These are phyloP conservation scores for Eleutherodactylus coqui DNA, from an alignment of 2,797 vertebrate species.

Conservation along the genomic window DNA sequence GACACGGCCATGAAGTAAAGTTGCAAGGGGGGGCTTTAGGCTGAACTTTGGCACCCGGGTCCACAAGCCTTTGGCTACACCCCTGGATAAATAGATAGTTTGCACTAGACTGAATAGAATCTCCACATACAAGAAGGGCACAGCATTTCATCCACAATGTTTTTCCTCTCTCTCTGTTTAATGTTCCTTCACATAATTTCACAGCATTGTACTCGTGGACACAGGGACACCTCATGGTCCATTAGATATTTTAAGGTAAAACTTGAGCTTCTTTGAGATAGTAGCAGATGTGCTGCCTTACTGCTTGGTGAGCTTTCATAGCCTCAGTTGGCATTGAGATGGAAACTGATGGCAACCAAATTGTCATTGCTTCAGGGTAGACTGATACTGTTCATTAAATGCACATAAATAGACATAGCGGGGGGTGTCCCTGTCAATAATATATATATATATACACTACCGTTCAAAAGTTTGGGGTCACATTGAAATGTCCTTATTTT, in stretches of 20 bases:
- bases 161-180: background rate
- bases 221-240: slow-evolving; percentile 16
- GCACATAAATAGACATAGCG: slow-evolving; percentile 36
- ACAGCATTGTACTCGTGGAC: slow-evolving; percentile 8
- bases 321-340: background rate
- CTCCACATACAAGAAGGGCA: background rate
- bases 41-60: no score
- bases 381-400: slow-evolving; percentile 44
- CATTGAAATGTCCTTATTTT: no score
- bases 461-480: no score
- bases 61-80: no score
- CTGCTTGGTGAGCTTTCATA: slow-evolving; percentile 35
- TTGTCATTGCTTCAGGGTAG: slow-evolving; percentile 46
- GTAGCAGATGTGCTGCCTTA: background rate
- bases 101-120: no score
- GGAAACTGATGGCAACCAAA: slow-evolving; percentile 20
- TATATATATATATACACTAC: no score
- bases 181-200: slow-evolving; percentile 48
- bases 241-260: slow-evolving; percentile 43
- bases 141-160: background rate
- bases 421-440: slow-evolving; percentile 32
- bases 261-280: slow-evolving; percentile 14
- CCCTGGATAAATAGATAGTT: no score
- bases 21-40: no score
- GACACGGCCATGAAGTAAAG: no score